Evolutionary conservation across 2,797 vertebrate species (phyloP).

Genomic region (Scleropages formosus): DNA sequence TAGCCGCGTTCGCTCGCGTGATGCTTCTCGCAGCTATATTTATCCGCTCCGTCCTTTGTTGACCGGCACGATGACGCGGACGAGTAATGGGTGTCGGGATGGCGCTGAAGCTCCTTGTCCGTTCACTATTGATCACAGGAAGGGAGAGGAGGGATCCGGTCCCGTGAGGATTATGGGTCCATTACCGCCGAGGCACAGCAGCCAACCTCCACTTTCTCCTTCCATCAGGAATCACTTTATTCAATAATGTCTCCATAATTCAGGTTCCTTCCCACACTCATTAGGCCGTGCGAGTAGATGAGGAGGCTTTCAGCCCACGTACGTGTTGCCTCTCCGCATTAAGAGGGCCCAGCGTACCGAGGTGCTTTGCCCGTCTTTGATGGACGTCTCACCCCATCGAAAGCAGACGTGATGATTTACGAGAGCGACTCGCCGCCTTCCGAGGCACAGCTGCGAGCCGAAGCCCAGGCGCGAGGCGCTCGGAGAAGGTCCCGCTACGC

Average conservation of each 20-base stretch:
- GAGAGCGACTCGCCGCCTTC: background rate
- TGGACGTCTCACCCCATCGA: background rate
- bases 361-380: background rate
- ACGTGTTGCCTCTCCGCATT: background rate
- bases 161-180: background rate
- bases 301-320: background rate
- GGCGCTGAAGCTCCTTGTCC: background rate
- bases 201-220: background rate
- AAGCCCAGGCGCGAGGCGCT: no score
- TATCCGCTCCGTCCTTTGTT: background rate
- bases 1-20: background rate
- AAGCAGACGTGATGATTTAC: background rate
- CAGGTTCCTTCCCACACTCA: constrained; percentile 2
- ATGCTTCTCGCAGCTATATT: background rate
- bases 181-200: constrained; percentile 7
- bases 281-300: background rate
- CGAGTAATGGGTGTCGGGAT: background rate
- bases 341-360: background rate
- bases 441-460: background rate
- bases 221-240: constrained; percentile 6
- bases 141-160: background rate
- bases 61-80: no score
- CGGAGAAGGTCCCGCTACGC: background rate
- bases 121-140: constrained; percentile 22
- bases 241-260: constrained; percentile 19